phyloP scores from a whole-genome alignment of 2,888 invertebrate genomes.

The Heliconius charithonia region DNA sequence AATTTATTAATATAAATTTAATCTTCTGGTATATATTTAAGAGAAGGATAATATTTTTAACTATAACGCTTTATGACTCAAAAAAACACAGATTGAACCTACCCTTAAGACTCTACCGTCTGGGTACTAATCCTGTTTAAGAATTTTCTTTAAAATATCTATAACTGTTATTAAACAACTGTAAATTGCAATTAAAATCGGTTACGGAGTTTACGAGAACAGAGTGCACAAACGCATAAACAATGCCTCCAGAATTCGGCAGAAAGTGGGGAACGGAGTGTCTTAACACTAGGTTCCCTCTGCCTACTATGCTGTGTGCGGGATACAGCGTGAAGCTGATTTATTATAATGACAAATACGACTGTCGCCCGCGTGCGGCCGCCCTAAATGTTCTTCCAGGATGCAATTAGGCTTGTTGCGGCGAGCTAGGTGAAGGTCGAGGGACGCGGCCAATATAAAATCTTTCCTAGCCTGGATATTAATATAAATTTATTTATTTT shows the following conservation, averaged over 20 bases:
- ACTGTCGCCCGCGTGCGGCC: neutral
- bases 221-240: neutral
- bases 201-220: neutral
- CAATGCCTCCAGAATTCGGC: too few relatives aligned
- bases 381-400: slow-evolving; percentile 26
- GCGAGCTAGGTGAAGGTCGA: slow-evolving; percentile 36
- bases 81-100: too few relatives aligned
- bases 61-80: neutral
- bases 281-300: too few relatives aligned
- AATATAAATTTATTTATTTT: slow-evolving; percentile 5
- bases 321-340: too few relatives aligned
- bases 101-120: too few relatives aligned
- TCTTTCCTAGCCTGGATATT: slow-evolving; percentile 18
- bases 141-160: neutral
- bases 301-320: too few relatives aligned
- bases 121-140: neutral
- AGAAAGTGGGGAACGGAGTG: too few relatives aligned
- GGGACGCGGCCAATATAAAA: slow-evolving; percentile 21
- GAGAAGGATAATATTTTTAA: neutral
- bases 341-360: neutral
- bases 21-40: neutral
- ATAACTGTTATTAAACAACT: too few relatives aligned
- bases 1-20: neutral
- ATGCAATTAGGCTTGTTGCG: slow-evolving; percentile 29
- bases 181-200: too few relatives aligned